Base-by-base conservation (phyloP, 92 coral and sea anemone species). In the Siderastrea radians region DNA sequence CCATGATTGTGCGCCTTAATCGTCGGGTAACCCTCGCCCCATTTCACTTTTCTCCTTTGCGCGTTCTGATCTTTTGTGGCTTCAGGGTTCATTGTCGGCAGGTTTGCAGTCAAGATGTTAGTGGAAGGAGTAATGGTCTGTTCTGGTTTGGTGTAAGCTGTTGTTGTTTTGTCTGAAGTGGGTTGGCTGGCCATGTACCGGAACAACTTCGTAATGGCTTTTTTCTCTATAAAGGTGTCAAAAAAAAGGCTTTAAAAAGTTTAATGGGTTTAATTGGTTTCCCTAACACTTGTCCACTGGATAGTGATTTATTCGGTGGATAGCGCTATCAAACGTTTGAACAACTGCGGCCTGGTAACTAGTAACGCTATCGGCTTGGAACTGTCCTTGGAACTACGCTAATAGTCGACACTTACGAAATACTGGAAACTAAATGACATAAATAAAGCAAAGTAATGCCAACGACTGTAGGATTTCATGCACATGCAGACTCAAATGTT, bases 161-260 rank as follows among this genome's bases (percentile, higher is more conserved):
- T 59, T 15, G 71, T 10, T 6, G 14, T 46, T 50, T 75, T 61
- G 53, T 84, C 49, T 50, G 72, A 38, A 9, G 47, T 51, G 10
- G 82, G 67, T 50, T 76, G 55, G n/a, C 65, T 76, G 54, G 89
- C 83, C 19, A 85, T 85, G 58, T 75, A 75, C 3, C 89, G 68
- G 11, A 85, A 85, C 46, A 85, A 44, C 72, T 77, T 85, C 76
- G 68, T 75, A 46, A 85, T 66, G 6, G 83, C 89, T 46, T 74
- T 76, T 67, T 76, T 85, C 70, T 85, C 89, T 85, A 50, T 15
- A 51, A 5, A 43, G 54, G 19, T 0, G 59, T 1, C 6, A 1
- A 16, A 54, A 2, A 9, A 48, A 47, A 78, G 38, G 38, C 38
- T 26, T 6, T 43, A 6, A 7, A 67, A 8, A 38, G 4, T 43